Conservation (phyloP, 2,113 vertebrate genomes). For the Zosterops japonicus region DNA sequence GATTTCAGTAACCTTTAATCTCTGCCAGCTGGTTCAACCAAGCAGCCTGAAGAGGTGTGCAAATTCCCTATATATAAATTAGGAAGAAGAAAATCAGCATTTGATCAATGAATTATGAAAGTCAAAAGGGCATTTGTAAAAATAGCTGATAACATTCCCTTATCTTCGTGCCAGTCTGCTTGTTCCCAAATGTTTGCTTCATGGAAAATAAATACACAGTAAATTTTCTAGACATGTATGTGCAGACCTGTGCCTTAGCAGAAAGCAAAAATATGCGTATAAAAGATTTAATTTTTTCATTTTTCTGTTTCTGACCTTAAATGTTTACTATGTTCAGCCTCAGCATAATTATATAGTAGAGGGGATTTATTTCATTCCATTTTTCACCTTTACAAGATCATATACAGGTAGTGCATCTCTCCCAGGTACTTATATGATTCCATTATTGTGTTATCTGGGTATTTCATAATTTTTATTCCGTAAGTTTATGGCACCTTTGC, state of each 20-base stretch:
- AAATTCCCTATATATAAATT: neutral
- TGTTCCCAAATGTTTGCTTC: neutral
- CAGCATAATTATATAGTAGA: neutral
- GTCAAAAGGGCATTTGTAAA: neutral
- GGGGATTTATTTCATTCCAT: neutral
- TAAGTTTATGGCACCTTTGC: neutral
- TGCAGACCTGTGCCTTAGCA: neutral
- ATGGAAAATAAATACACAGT: neutral
- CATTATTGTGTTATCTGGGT: neutral
- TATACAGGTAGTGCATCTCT: neutral
- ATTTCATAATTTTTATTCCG: neutral
- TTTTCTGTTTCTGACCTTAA: neutral
- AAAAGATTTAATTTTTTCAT: neutral
- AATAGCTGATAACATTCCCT: neutral
- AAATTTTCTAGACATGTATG: neutral
- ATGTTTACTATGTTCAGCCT: neutral
- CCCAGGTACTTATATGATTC: neutral
- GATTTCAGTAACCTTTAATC: neutral
- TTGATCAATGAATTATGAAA: neutral
- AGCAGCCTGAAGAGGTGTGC: neutral
- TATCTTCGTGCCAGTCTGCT: neutral
- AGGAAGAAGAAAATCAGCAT: neutral
- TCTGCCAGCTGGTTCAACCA: neutral
- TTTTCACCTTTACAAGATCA: neutral
- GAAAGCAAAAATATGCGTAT: neutral